These are phyloP conservation scores for Engystomops pustulosus DNA, from an alignment of 2,113 vertebrate genomes.

Conservation along the genomic window DNA sequence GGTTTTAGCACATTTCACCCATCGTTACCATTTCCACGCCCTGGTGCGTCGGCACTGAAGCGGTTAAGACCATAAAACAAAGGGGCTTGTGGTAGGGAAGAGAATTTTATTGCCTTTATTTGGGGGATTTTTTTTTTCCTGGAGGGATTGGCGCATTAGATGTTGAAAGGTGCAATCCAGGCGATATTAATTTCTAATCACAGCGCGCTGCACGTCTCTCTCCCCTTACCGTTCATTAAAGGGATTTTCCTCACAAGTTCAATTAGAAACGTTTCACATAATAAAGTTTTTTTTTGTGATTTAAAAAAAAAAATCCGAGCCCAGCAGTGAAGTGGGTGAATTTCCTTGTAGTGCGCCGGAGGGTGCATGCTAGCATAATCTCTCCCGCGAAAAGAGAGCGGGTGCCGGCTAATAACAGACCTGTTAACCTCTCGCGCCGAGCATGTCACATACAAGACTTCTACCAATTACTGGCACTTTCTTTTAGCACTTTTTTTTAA, in stretches of 20 bases:
- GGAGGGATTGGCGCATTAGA: constrained; percentile 48
- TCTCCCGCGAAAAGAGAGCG: not conserved
- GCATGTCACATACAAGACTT: not conserved
- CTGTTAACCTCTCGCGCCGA: not conserved
- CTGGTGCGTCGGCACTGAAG: no score
- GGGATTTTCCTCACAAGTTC: constrained; percentile 63
- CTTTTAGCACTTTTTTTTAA: not conserved
- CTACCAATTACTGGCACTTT: constrained; percentile 24
- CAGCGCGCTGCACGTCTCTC: constrained; percentile 62
- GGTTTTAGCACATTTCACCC: no score
- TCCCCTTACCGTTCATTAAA: constrained; percentile 66
- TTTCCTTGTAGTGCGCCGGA: constrained; percentile 17
- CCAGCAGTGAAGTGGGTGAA: not conserved
- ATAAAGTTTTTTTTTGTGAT: constrained; percentile 9
- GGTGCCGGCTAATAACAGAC: not conserved
- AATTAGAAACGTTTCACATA: constrained; percentile 63
- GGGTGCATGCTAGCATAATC: not conserved
- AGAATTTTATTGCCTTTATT: constrained; percentile 21
- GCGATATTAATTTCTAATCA: constrained; percentile 63
- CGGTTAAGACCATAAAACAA: not conserved
- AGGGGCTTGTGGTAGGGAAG: not conserved
- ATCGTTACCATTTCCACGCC: no score
- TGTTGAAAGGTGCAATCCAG: constrained; percentile 61
- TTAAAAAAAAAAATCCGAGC: not conserved
- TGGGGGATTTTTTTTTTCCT: constrained; percentile 14